These are phyloP conservation scores for Andricus grossulariae DNA, from an alignment of 1,140 invertebrate genomes.

Conservation along the genomic window DNA sequence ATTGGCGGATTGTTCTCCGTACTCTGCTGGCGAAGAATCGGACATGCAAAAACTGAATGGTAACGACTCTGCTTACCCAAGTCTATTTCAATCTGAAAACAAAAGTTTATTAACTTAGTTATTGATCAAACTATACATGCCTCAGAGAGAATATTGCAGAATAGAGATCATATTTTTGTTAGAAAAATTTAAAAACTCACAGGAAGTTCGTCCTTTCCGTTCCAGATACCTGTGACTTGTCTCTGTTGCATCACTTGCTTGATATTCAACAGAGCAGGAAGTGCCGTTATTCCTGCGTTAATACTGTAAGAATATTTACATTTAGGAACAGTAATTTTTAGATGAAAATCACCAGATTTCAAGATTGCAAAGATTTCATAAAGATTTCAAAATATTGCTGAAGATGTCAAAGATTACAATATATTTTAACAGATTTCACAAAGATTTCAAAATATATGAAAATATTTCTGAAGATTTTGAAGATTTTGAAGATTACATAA, in stretches of 20 bases:
- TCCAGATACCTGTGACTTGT: constrained; percentile 96
- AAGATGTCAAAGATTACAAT: too few relatives aligned
- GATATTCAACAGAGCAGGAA: constrained; percentile 95
- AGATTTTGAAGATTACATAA: neutral
- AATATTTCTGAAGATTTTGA: neutral
- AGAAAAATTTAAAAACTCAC: constrained; percentile 77
- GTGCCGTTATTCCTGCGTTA: constrained; percentile 93
- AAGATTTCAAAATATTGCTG: too few relatives aligned
- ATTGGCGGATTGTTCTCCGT: constrained; percentile 98
- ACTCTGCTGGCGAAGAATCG: constrained; percentile 97
- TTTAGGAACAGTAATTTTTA: neutral
- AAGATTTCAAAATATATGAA: neutral
- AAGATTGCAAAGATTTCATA: too few relatives aligned
- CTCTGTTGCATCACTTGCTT: constrained; percentile 97
- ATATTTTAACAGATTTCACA: neutral
- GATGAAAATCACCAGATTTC: neutral
- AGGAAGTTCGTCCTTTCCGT: constrained; percentile 95
- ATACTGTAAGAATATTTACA: constrained; percentile 78
- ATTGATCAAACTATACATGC: neutral
- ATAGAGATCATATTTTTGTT: constrained; percentile 27
- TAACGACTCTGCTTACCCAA: constrained; percentile 91
- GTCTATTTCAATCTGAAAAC: constrained; percentile 91
- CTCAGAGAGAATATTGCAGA: constrained; percentile 11
- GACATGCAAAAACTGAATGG: constrained; percentile 99
- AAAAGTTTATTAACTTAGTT: constrained; percentile 45